Percentiles rank a stretch among this genome's conserved stretches.
These are phyloP conservation scores for Torymus auratus DNA, from an alignment of 2,888 invertebrate species.

Conservation along the genomic window DNA sequence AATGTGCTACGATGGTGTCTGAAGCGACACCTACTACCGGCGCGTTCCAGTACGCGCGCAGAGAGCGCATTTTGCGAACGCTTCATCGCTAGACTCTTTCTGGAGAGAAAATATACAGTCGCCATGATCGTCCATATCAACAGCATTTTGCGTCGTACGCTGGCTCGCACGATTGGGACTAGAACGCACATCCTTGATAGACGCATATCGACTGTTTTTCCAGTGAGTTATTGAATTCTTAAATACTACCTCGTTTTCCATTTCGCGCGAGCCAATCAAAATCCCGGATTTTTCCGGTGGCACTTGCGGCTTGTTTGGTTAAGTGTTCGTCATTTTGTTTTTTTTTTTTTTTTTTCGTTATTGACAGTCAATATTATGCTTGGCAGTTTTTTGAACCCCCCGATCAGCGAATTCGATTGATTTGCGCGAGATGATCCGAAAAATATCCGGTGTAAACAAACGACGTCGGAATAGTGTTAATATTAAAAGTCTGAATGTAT, in stretches of 20 bases:
- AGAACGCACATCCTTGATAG: not conserved
- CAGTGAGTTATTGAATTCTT: constrained; percentile 29
- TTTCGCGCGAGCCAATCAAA: no score
- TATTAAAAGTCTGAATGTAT: no score
- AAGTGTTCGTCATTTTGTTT: not conserved
- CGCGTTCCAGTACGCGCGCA: not conserved
- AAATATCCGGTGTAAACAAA: no score
- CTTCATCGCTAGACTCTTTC: no score
- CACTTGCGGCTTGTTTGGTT: constrained; percentile 24
- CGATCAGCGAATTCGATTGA: no score
- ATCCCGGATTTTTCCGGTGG: no score
- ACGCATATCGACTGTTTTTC: constrained; percentile 37
- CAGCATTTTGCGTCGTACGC: constrained; percentile 31
- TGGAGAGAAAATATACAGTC: constrained; percentile 3
- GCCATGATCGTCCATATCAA: constrained; percentile 37
- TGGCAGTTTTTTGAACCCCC: no score
- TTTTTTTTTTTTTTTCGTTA: no score
- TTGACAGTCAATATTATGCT: no score
- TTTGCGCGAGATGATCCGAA: no score
- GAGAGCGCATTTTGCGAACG: not conserved
- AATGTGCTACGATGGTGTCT: not conserved
- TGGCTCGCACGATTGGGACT: not conserved
- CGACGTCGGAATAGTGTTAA: no score
- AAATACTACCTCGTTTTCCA: no score
- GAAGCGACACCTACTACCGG: constrained; percentile 42